Conservation (phyloP, 2,888 invertebrate genomes). For the Amiota communis region DNA sequence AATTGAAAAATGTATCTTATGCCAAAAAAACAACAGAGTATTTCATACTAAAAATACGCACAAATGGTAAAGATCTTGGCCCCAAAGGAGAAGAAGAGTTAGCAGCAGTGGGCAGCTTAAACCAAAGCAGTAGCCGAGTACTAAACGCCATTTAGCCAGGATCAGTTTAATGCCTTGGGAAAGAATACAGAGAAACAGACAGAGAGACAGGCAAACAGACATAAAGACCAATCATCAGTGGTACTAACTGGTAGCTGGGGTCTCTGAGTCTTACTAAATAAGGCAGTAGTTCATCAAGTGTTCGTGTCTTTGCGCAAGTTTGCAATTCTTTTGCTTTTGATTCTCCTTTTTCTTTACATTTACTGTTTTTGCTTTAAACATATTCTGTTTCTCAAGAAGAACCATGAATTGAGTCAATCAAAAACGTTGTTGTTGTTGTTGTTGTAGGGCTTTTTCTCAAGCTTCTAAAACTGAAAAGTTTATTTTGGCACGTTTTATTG, state of each 20-base stretch:
- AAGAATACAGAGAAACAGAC: neutral
- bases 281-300: conserved; percentile 14
- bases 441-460: conserved; percentile 15
- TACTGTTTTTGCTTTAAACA: neutral
- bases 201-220: neutral
- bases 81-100: neutral
- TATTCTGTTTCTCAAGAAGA: conserved; percentile 5
- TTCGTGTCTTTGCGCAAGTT: neutral
- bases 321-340: neutral
- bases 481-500: conserved; percentile 29
- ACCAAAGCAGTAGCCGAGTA: conserved; percentile 10
- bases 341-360: neutral
- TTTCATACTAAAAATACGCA: conserved; percentile 23
- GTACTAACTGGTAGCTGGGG: neutral
- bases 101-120: neutral
- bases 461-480: conserved; percentile 15
- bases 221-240: neutral
- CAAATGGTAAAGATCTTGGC: neutral
- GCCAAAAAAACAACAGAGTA: neutral
- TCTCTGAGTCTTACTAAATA: conserved; percentile 9
- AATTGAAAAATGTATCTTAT: neutral
- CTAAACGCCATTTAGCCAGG: conserved; percentile 22
- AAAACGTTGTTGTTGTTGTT: conserved; percentile 7
- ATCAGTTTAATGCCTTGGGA: conserved; percentile 2
- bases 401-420: neutral